These are phyloP conservation scores for Anodontia alba DNA, from an alignment of 2,888 invertebrate species.

Conservation along the genomic window DNA sequence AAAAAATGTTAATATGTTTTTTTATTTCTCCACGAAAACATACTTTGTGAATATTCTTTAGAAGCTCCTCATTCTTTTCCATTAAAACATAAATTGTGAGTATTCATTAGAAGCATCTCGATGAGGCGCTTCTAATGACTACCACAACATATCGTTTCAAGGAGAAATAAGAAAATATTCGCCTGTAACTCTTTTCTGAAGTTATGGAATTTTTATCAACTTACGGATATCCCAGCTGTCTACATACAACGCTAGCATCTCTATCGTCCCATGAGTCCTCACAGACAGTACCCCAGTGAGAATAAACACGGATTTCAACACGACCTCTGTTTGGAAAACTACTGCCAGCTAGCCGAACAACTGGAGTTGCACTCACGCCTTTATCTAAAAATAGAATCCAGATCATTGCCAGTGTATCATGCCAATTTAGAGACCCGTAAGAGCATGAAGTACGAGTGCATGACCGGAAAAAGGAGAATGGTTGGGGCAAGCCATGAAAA, in stretches of 20 bases:
- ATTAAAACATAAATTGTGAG: too few species aligned
- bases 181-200: too few species aligned
- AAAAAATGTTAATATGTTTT: too few species aligned
- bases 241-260: neutral
- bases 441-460: neutral
- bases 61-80: too few species aligned
- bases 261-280: neutral
- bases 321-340: neutral
- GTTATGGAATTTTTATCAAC: neutral
- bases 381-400: neutral
- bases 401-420: neutral
- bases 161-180: too few species aligned
- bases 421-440: neutral
- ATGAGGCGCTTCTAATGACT: too few species aligned
- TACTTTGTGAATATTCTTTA: too few species aligned
- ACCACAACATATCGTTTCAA: too few species aligned
- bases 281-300: conserved; percentile 1
- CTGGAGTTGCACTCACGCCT: neutral
- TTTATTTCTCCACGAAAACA: too few species aligned
- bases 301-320: neutral
- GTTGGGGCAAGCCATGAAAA: neutral
- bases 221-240: conserved; percentile 1
- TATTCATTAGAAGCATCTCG: too few species aligned
- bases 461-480: neutral
- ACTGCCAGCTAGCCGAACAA: neutral